A percentile compares a stretch with the other conserved stretches of the same genome.
These are phyloP conservation scores for Drosophila prosaltans DNA, from an alignment of 1,140 invertebrate species.

Conservation along the genomic window DNA sequence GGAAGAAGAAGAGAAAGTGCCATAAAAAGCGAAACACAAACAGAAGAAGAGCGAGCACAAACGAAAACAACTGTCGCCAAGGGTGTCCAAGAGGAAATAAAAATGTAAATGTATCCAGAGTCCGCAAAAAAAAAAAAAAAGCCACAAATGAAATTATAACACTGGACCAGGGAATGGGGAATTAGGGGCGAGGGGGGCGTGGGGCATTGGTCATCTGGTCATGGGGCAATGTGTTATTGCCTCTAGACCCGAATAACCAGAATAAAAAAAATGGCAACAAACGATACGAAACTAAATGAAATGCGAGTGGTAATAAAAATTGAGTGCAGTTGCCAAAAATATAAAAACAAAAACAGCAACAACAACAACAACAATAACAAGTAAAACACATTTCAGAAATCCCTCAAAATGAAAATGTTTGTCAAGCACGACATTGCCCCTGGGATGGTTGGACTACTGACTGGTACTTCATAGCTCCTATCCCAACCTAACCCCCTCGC, in stretches of 20 bases:
- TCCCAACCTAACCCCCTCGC: neutral
- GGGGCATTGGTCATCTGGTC: conserved; percentile 13
- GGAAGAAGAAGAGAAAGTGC: conserved; percentile 8
- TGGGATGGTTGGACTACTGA: neutral
- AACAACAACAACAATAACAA: conserved; percentile 19
- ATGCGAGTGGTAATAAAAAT: conserved; percentile 68
- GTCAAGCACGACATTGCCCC: conserved; percentile 46
- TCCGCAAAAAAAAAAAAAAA: conserved; percentile 24
- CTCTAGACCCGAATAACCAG: conserved; percentile 27
- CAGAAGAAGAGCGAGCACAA: neutral
- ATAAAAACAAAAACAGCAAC: conserved; percentile 45
- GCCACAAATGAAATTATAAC: conserved; percentile 75
- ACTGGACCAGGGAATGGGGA: conserved; percentile 4
- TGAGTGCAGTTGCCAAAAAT: conserved; percentile 67
- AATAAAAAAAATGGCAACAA: neutral
- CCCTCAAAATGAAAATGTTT: conserved; percentile 60
- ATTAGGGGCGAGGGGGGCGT: neutral
- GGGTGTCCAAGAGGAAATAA: conserved; percentile 71
- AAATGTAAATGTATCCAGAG: conserved; percentile 75
- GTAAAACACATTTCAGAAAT: conserved; percentile 33
- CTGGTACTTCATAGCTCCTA: neutral
- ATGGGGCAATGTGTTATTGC: neutral
- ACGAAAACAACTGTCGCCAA: conserved; percentile 12
- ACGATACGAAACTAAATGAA: conserved; percentile 51
- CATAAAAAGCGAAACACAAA: conserved; percentile 21